Conservation (phyloP, 2,797 vertebrate species). For the Halcyon chelicuti region DNA sequence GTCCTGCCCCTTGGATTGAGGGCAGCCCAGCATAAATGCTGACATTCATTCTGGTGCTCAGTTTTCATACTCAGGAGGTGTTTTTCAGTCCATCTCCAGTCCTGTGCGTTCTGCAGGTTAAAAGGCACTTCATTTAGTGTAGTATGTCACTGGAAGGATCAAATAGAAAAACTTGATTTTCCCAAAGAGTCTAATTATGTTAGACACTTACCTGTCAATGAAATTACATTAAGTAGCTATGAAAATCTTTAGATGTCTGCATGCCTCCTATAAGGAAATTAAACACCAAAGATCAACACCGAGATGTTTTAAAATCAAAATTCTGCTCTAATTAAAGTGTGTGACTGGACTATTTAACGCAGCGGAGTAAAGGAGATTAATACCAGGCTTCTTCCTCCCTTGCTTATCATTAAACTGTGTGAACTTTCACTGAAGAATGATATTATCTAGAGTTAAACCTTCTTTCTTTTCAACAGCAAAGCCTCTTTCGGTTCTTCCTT, state of each 20-base stretch:
- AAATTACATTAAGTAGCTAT: not conserved
- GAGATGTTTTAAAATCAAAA: slow-evolving; percentile 5
- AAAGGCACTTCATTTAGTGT: not conserved
- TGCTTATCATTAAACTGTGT: not conserved
- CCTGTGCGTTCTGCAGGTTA: not conserved
- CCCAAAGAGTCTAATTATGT: not conserved
- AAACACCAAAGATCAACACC: not conserved
- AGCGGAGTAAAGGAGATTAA: not conserved
- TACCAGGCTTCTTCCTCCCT: not conserved
- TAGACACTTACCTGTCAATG: not conserved
- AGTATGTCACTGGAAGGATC: not conserved
- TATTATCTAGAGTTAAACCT: not conserved
- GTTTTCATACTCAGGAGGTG: not conserved
- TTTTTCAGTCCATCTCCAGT: not conserved
- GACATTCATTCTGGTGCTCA: not conserved
- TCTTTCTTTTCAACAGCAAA: not conserved
- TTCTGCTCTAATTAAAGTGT: not conserved
- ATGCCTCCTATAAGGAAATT: not conserved
- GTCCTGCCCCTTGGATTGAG: not conserved
- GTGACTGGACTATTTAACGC: not conserved
- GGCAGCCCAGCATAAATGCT: not conserved
- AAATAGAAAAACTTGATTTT: not conserved
- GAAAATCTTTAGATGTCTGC: not conserved
- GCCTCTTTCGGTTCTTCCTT: not conserved
- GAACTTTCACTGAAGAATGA: not conserved